These are phyloP conservation scores for Harmothoe impar DNA, from an alignment of 2,888 invertebrate genomes.

Conservation along the genomic window DNA sequence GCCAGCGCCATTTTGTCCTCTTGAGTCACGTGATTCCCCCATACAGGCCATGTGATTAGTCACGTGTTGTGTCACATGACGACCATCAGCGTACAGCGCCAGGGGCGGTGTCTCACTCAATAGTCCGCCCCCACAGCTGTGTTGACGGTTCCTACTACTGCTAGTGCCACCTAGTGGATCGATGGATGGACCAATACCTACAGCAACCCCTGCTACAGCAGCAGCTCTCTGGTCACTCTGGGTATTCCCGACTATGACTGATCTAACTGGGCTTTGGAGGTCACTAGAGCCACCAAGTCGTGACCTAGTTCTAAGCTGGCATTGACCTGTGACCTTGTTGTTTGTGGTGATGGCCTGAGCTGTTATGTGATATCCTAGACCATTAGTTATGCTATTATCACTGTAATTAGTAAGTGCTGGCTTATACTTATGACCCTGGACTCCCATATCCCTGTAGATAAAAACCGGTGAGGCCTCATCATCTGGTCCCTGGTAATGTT, in stretches of 20 bases:
- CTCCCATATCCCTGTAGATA: too few species aligned
- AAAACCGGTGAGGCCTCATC: too few species aligned
- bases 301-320: not conserved
- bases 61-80: not conserved
- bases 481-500: too few species aligned
- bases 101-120: not conserved
- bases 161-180: constrained; percentile 32
- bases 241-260: not conserved
- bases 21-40: not conserved
- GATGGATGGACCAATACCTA: constrained; percentile 1
- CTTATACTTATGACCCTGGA: too few species aligned
- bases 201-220: not conserved
- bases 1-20: not conserved
- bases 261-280: not conserved
- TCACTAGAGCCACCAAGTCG: not conserved
- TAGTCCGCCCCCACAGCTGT: not conserved
- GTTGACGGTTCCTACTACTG: not conserved
- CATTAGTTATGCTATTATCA: too few species aligned
- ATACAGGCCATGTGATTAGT: not conserved
- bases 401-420: too few species aligned
- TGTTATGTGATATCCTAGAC: too few species aligned
- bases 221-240: not conserved
- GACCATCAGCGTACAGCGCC: not conserved
- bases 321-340: not conserved
- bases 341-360: too few species aligned